Evolutionary conservation across 92 coral and sea anemone genomes (phyloP).

Genomic region (Phenganax marumi): DNA sequence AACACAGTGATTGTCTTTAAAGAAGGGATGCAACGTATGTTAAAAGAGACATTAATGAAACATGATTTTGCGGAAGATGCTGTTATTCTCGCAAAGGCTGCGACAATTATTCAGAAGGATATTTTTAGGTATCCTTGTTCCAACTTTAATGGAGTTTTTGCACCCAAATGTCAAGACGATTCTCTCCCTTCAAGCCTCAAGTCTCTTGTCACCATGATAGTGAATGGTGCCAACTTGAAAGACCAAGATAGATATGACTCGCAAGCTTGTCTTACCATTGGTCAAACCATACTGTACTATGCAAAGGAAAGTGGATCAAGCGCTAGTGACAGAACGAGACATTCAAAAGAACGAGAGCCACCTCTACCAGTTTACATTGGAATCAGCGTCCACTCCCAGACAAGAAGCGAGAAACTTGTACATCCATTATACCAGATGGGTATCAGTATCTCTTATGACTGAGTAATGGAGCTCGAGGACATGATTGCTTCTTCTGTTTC

Average conservation of each 20-base stretch:
- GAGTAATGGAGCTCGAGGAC: conserved; percentile 14
- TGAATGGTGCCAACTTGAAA: not conserved
- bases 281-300: conserved; percentile 13
- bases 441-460: conserved; percentile 24
- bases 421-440: conserved; percentile 22
- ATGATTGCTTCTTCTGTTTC: conserved; percentile 13
- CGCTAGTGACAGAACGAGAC: not conserved
- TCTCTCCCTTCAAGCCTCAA: conserved; percentile 4
- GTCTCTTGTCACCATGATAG: conserved; percentile 4
- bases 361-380: conserved; percentile 33
- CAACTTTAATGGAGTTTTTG: not conserved
- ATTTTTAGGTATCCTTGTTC: not conserved
- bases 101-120: not conserved
- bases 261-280: conserved; percentile 11
- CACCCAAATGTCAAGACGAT: not conserved
- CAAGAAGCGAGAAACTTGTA: conserved; percentile 11
- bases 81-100: conserved; percentile 36
- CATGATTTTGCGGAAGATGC: conserved; percentile 55
- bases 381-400: conserved; percentile 3
- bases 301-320: not conserved
- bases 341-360: conserved; percentile 11
- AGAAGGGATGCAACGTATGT: conserved; percentile 42
- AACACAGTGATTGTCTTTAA: not conserved
- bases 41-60: conserved; percentile 50
- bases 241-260: conserved; percentile 22